These are phyloP conservation scores for Xestia c-nigrum DNA, from an alignment of 2,888 invertebrate genomes.

Conservation along the genomic window DNA sequence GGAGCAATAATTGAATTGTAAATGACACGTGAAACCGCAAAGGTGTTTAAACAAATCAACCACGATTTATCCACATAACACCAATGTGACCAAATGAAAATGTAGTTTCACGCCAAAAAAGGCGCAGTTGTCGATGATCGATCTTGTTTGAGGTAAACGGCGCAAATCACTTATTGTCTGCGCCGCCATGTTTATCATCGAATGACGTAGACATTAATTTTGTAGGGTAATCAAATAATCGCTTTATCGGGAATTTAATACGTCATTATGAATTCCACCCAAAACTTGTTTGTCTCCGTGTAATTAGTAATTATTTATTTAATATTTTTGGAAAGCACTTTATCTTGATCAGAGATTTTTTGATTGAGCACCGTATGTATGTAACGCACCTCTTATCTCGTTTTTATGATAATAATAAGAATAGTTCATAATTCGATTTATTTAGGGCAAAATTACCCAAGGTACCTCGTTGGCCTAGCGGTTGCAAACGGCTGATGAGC, in stretches of 20 bases:
- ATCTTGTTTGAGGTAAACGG: slow-evolving; percentile 21
- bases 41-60: not conserved
- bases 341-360: not conserved
- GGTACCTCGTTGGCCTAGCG: not conserved
- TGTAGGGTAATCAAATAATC: slow-evolving; percentile 40
- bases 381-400: not conserved
- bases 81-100: slow-evolving; percentile 12
- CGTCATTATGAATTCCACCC: slow-evolving; percentile 39
- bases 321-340: not conserved
- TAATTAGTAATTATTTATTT: not conserved
- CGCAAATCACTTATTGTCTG: slow-evolving; percentile 26
- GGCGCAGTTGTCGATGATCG: slow-evolving; percentile 12
- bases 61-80: not conserved
- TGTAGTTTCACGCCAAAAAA: not conserved
- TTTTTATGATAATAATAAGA: not conserved
- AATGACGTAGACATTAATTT: slow-evolving; percentile 33
- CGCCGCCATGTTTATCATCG: slow-evolving; percentile 19
- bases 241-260: slow-evolving; percentile 29
- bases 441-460: not conserved
- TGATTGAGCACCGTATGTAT: not conserved
- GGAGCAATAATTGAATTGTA: not conserved
- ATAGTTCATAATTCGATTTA: not conserved
- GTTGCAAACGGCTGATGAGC: too few relatives aligned
- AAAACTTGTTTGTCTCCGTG: not conserved
- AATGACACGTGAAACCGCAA: not conserved